phyloP scores from a whole-genome alignment of 2,888 invertebrate species.

The Spialia ferax region DNA sequence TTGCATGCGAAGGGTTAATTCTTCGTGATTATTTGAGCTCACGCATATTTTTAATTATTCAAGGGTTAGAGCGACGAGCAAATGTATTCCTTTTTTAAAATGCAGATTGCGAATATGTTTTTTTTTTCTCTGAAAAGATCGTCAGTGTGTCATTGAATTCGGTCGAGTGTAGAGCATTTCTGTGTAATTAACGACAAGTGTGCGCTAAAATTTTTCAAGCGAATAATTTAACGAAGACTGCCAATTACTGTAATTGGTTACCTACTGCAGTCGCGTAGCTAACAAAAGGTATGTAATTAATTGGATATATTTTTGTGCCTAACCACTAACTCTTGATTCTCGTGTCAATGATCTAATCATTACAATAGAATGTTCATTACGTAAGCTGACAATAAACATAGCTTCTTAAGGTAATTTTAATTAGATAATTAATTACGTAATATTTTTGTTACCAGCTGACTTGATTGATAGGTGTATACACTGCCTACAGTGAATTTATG shows the following conservation, averaged over 20 bases:
- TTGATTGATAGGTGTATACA: conserved; percentile 8
- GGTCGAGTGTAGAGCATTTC: conserved; percentile 64
- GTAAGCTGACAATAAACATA: background rate
- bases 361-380: background rate
- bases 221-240: conserved; percentile 13
- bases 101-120: conserved; percentile 67
- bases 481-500: background rate
- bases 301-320: conserved; percentile 15
- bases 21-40: conserved; percentile 82
- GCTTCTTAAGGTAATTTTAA: background rate
- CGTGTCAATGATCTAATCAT: conserved; percentile 33
- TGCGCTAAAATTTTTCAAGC: conserved; percentile 27
- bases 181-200: conserved; percentile 37
- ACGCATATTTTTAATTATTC: conserved; percentile 86
- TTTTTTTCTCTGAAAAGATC: conserved; percentile 58
- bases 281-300: conserved; percentile 39
- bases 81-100: conserved; percentile 76
- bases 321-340: background rate
- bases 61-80: conserved; percentile 68
- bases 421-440: conserved; percentile 13
- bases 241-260: conserved; percentile 33
- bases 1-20: conserved; percentile 85
- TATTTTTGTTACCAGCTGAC: no score
- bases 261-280: conserved; percentile 13
- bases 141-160: conserved; percentile 71